Conservation (phyloP, 2,797 vertebrate genomes). For the Luscinia megarhynchos region DNA sequence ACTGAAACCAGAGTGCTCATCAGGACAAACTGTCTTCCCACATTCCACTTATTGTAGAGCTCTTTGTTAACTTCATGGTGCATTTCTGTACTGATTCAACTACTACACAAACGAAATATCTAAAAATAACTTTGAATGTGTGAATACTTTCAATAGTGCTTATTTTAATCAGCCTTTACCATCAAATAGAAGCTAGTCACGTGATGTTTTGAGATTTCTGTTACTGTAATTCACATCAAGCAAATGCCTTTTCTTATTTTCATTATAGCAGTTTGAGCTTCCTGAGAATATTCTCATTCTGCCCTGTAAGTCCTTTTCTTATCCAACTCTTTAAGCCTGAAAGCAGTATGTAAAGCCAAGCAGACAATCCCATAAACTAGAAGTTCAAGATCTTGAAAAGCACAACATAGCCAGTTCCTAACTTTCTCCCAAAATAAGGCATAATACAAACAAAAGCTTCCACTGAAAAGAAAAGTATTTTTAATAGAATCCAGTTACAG, state of each 20-base stretch:
- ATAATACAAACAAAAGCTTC: slow-evolving; percentile 6
- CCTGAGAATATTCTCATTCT: neutral
- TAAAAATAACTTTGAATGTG: neutral
- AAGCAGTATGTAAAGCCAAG: neutral
- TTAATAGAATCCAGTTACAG: neutral
- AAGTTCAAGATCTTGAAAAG: slow-evolving; percentile 13
- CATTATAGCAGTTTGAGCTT: neutral
- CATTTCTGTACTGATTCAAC: neutral
- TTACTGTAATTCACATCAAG: slow-evolving; percentile 9
- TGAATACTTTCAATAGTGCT: neutral
- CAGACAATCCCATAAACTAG: slow-evolving; percentile 3
- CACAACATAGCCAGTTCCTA: neutral
- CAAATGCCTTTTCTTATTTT: slow-evolving; percentile 11
- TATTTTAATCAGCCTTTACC: neutral
- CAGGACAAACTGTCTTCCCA: neutral
- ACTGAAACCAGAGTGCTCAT: neutral
- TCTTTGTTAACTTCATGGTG: neutral
- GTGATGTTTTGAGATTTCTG: neutral
- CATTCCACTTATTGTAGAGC: neutral
- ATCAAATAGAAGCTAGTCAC: neutral
- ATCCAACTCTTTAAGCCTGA: neutral
- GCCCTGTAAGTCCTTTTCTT: neutral
- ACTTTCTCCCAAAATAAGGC: slow-evolving; percentile 37
- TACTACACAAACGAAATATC: neutral
- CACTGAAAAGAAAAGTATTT: slow-evolving; percentile 15